Base-by-base conservation (phyloP, 1,140 invertebrate genomes). In the Tetramorium simillimum region DNA sequence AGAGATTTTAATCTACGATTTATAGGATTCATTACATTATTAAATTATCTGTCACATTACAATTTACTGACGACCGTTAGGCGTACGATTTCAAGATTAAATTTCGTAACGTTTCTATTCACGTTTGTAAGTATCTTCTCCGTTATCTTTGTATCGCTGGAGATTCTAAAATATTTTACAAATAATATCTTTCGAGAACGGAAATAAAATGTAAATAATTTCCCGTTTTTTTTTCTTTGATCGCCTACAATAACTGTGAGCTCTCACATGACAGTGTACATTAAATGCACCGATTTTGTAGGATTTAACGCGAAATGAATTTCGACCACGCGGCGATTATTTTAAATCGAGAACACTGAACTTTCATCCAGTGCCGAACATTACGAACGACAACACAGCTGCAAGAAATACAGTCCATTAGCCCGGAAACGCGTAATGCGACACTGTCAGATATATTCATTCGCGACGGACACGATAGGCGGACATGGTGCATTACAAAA, bases 341-440 rank as follows among this genome's bases (percentile, higher is more conserved):
- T 81, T 81, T 69, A 69, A 81, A 81, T 70, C 63, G 63, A 24
- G 46, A 80, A 80, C 46, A 46, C 9, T 81, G 46, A 56, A 56
- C 62, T 69, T 81, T 69, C 63, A 56, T 21, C 21, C 62, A 69
- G 16, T 37, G 40, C 40, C 46, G 12, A 76, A 51, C 21, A 10
- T 63, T 70, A 37, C 63, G 37, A 58, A 43, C 63, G 63, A 81
- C 65, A 81, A 69, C 43, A 43, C 21, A 9, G 33, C 6, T 40
- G 16, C 63, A 81, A 81, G 78, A 70, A 81, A 70, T 70, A 81
- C 63, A 70, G 37, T 70, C 51, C 65, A 81, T 70, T 81, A 81
- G 46, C 21, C 21, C 63, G 28, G n/a, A 80, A 80, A 81, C 77
- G 49, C 49, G 65, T 81, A 70, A 81, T 58, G 49, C 37, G 21